Evolutionary conservation across 2,113 vertebrate species (phyloP), one percentile per base, ranked within the genome.

Genomic region (Donacobius atricapilla): DNA sequence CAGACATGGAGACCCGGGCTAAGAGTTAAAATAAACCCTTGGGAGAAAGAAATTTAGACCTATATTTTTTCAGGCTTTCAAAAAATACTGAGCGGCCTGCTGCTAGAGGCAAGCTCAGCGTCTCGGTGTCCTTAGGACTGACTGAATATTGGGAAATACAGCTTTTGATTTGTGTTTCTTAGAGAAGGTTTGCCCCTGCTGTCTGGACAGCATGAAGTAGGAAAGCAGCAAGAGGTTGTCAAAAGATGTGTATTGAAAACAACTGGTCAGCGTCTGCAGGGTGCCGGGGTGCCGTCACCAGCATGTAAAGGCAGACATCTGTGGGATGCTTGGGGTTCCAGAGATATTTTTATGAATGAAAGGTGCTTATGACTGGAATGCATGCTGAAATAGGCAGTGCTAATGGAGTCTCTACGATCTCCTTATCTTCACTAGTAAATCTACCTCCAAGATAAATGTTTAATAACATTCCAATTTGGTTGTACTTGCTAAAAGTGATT

Each of bases 271-370:
- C 1, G 8, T 76, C 90, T 81, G 85, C 66, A 80, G 61, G 42
- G 71, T 92, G 75, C 75, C 9, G 21, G 33, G 33, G 6, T 40
- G 87, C 44, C 42, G 81, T 39, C 73, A 50, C 17, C 70, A 83
- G 82, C 82, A 24, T 33, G 75, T 79, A 40, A 85, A 91, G 88
- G 50, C 92, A 92, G 85, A 92, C 63, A 80, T 90, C 63, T 86
- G 68, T 40, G 77, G 90, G 47, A 95, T 97, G 93, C 80, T 73
- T 97, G 37, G 88, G 86, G 86, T 96, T 96, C 93, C 94, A 87
- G 83, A 66, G 89, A 93, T 95, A 66, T 71, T 97, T 92, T 95
- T 95, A 88, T 96, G 96, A 97, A 96, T 92, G 96, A 89, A 96
- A 94, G 88, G 86, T 94, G 83, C 86, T 94, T 77, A 28, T 90